Evolutionary conservation across 1,140 invertebrate genomes (phyloP), one percentile per base, ranked within the genome.

Genomic region (Colletes latitarsis): DNA sequence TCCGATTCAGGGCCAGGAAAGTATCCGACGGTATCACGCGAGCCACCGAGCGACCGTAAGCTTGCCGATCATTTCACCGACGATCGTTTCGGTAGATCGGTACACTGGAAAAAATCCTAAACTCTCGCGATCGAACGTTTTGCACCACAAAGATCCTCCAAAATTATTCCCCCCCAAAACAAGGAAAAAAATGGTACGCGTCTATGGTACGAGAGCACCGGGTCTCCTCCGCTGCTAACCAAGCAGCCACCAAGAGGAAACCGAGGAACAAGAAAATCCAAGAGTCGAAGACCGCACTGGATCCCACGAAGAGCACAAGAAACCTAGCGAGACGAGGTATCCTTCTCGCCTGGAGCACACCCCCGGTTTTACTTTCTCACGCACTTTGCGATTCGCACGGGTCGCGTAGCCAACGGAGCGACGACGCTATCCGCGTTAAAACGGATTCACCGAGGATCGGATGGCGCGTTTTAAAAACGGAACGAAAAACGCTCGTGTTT

Each of bases 11-110:
- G 6, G 9, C 17, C 69, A 12, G n/a, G 58, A 30, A 64, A 19
- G 30, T 63, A 75, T 75, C 85, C 85, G 85, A 77, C 75, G 69
- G 81, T 43, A 83, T 83, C 83, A 58, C 71, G 53, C 72, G 60
- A 67, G 46, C n/a, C 82, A 63, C 78, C 69, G 68, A 52, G 53
- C 21, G 60, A 71, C 6, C 62, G 76, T 57, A 52, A 72, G 64
- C 41, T 70, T 41, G 21, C 58, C 41, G 15, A 30, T 21, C 82
- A 84, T 77, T 53, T 72, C 71, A 72, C 78, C 19, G 8, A 3
- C 46, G 21, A 19, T 62, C 15, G 8, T 19, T 63, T 30, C 5
- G 52, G 4, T n/a, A 9, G 15, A 9, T 15, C 46, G 17, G 49
- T 5, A n/a, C 6, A 17, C 0, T 8, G 15, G 1, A 3, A 39